A percentile compares a stretch with the other conserved stretches of the same genome.
These are phyloP conservation scores for Callinectes sapidus DNA, from an alignment of 2,888 invertebrate genomes.

Conservation along the genomic window DNA sequence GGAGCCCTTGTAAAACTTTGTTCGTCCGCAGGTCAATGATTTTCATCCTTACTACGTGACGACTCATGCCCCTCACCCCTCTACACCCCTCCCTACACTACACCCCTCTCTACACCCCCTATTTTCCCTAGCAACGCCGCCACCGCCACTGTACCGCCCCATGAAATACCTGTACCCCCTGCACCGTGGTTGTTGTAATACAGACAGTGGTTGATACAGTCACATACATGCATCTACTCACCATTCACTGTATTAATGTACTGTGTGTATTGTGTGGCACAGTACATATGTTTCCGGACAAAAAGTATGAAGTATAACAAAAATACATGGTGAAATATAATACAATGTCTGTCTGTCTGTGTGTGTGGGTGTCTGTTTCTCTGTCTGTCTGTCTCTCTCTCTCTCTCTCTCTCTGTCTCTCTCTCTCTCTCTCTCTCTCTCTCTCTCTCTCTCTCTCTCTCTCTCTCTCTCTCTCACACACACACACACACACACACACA, in stretches of 20 bases:
- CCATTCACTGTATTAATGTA: too few species aligned
- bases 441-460: not conserved
- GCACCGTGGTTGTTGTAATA: not conserved
- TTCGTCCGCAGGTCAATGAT: conserved; percentile 33
- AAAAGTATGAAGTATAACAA: too few species aligned
- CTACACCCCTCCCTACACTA: not conserved
- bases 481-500: conserved; percentile 32
- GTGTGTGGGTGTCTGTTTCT: too few species aligned
- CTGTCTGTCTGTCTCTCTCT: too few species aligned
- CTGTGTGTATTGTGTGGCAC: too few species aligned
- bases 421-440: not conserved
- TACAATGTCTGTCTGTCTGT: too few species aligned
- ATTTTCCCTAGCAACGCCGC: not conserved
- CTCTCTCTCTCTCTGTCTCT: not conserved
- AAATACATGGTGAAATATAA: too few species aligned
- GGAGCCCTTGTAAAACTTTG: conserved; percentile 34
- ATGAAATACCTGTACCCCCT: not conserved
- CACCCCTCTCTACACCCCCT: not conserved
- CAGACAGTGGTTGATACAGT: not conserved
- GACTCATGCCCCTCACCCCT: conserved; percentile 1
- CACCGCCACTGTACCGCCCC: not conserved
- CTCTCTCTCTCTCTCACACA: not conserved
- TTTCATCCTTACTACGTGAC: conserved; percentile 35
- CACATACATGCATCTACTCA: not conserved
- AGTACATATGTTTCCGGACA: too few species aligned